Base-by-base conservation (phyloP, 2,888 invertebrate genomes). In the Cyrtodaria siliqua region DNA sequence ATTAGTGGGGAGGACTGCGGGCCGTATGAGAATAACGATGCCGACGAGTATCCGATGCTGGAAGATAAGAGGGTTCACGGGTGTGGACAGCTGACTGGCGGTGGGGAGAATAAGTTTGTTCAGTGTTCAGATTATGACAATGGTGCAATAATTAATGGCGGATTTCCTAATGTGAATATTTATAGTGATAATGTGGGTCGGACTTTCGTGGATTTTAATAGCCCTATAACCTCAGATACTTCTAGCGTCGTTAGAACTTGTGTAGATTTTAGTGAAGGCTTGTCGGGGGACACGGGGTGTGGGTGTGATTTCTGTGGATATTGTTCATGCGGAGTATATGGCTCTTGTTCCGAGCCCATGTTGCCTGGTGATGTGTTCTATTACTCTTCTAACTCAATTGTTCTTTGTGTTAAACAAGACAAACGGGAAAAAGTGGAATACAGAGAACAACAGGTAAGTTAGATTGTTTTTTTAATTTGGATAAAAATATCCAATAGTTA, bases 351-450 rank as follows among this genome's bases (percentile, higher is more conserved):
- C 9, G 64, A 75, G 60, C 82, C 72, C 47, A 88, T 90, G 89
- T 80, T 89, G 62, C 92, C 91, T 12, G 92, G 92, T 4, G 91
- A 92, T 83, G 87, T 92, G 47, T 92, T 86, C 78, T 91, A 87
- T 81, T 91, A 88, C 79, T 87, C 91, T 12, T 83, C 90, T 57
- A 91, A 91, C 81, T 92, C 92, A n/a, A 86, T 87, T 62, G 91
- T 92, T 53, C 67, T 91, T 38, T 92, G 92, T 86, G 89, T 92
- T 27, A 86, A 90, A 75, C 84, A 83, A 67, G 77, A 72, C 27
- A 67, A 50, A 16, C 33, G 33, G 12, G 33, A 33, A 12, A 33
- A 12, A 12, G 33, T 33, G 4, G 33, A 33, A 33, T 33, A 33
- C 12, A 33, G 6, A 33, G 33, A 33, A 12, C 4, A 33, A 12